Base-by-base conservation (phyloP, 2,888 invertebrate genomes). In the Drosophila demipolita region DNA sequence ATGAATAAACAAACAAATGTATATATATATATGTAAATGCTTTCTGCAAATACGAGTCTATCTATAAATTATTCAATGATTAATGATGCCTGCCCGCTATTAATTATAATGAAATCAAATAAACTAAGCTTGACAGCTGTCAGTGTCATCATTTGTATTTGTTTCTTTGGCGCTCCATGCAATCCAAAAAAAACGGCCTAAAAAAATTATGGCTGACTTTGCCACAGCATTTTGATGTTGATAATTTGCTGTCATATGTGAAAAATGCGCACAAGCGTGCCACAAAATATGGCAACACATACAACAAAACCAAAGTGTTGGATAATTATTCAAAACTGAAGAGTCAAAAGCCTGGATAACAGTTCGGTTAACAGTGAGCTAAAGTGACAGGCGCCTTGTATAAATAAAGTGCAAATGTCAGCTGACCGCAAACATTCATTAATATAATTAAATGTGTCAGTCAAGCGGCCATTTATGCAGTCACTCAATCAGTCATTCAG, bases 81-180 rank as follows among this genome's bases (percentile, higher is more conserved):
- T 91, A 89, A 91, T 91, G 91, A 83, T 76, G 73, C 74, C 87
- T 80, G 80, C 80, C 77, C 80, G 87, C 88, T 91, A 91, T 91
- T 91, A 92, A 92, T 91, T 92, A 91, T 91, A 90, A 91, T 92
- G 90, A 92, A 91, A 91, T 92, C 91, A 90, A 90, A 92, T 91
- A 92, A 92, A 89, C 90, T 84, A 82, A 82, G 81, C 85, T 80
- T 91, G 92, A 91, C 91, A 91, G 91, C 92, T 91, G 91, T 91
- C 92, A 90, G 89, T 90, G 90, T 81, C 87, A 82, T 89, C 91
- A 82, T 90, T 85, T 85, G 80, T 80, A 38, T 54, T 3, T 36
- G 2, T 45, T 50, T 29, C 49, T 76, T 69, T 88, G 86, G 89
- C 84, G 87, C 84, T 55, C 80, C 71, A 64, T 11, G 63, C 63